Evolutionary conservation across 2,888 invertebrate genomes (phyloP).

Genomic region (Latheticus oryzae): DNA sequence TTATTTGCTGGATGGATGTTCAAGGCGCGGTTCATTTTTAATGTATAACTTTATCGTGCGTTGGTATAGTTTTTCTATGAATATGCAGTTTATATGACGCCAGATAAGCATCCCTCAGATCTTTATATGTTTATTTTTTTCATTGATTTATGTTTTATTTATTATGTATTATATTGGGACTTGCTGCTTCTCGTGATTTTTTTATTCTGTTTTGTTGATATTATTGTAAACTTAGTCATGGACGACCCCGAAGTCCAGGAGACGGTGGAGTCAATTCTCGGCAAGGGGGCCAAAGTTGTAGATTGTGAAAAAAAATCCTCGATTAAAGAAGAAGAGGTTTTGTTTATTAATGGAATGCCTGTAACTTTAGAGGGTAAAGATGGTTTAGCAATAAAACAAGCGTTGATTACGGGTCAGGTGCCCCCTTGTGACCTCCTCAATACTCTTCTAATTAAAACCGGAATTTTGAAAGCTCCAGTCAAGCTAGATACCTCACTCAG

Average conservation of each 20-base stretch:
- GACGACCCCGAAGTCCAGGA: slow-evolving; percentile 80
- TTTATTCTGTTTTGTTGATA: too few species aligned
- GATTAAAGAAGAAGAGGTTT: slow-evolving; percentile 77
- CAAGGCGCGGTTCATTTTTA: too few species aligned
- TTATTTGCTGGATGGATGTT: too few species aligned
- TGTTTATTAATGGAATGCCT: slow-evolving; percentile 78
- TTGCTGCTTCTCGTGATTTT: slow-evolving; percentile 31
- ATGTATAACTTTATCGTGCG: too few species aligned
- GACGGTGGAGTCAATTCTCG: slow-evolving; percentile 79
- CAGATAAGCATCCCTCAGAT: too few species aligned
- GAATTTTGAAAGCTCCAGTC: slow-evolving; percentile 75
- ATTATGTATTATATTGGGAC: slow-evolving; percentile 35
- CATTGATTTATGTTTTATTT: too few species aligned
- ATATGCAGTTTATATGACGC: too few species aligned
- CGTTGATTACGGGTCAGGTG: slow-evolving; percentile 76
- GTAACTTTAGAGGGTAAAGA: slow-evolving; percentile 76
- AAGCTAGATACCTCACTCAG: slow-evolving; percentile 78
- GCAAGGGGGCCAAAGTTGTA: slow-evolving; percentile 77
- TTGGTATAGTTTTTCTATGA: too few species aligned
- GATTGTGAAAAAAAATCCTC: slow-evolving; percentile 81
- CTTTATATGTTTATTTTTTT: too few species aligned
- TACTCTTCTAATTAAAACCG: slow-evolving; percentile 75
- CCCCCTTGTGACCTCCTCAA: slow-evolving; percentile 79
- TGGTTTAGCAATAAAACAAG: slow-evolving; percentile 75
- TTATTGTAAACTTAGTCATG: too few species aligned